Base-by-base conservation (phyloP, 1,140 invertebrate genomes). In the Chlorops oryzae region DNA sequence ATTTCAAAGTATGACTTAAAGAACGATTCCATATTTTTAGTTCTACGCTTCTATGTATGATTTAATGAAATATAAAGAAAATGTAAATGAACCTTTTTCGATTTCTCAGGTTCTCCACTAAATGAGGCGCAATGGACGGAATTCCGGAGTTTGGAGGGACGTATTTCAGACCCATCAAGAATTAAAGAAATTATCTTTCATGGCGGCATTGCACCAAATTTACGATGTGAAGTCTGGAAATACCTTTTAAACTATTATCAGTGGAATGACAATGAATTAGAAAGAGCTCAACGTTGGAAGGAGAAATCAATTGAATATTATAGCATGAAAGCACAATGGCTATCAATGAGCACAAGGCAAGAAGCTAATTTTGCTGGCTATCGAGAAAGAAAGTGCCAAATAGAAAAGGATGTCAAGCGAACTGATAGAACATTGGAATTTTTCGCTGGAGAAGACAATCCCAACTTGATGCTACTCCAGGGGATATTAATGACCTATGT, bases 401-500 rank as follows among this genome's bases (percentile, higher is more conserved):
- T 98, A 57, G 95, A 98, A 62, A 99, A 99, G 76, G 96, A 99
- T 77, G 96, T 99, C 0, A 91, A 88, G 52, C 79, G 96, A 59
- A 99, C 96, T 12, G 97, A 99, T 72, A 79, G 97, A 62, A 89
- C 85, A 5, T 83, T 94, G 63, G 81, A 86, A 9, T 99, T 88
- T 71, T 99, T 88, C 73, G 81, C 86, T 22, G 93, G 92, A 2
- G 91, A 96, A 54, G 82, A 92, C 59, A 96, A 96, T 75, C 80
- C 84, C 9, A 94, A 98, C 75, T 75, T 98, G 24, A 75, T 81
- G 47, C 78, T 88, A 17, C 73, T 99, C 1, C 83, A 88, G 59
- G 90, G 97, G 64, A 92, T 99, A 63, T 77, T 99, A 2, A 96
- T 98, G 90, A 98, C 96, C 0, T 99, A 98, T 72, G 87, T 94